Evolutionary conservation across 1,140 invertebrate species (phyloP).

Genomic region (Eriosoma lanigerum): DNA sequence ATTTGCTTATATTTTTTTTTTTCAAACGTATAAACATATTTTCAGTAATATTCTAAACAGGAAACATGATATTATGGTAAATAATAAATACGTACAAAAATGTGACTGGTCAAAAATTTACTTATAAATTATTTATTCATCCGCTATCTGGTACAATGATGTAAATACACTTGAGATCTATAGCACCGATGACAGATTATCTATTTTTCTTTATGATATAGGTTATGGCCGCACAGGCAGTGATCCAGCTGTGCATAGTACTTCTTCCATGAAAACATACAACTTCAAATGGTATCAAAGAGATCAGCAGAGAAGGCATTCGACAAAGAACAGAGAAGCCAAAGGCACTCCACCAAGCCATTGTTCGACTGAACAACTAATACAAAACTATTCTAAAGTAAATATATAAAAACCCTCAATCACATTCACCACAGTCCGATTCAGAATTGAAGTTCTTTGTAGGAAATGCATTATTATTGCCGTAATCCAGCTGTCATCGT

Average conservation of each 20-base stretch:
- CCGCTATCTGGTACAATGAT: not conserved
- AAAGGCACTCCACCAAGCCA: slow-evolving; percentile 46
- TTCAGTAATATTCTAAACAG: too few relatives aligned
- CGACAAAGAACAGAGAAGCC: slow-evolving; percentile 47
- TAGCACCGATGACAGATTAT: not conserved
- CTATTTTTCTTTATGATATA: not conserved
- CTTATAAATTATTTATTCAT: too few relatives aligned
- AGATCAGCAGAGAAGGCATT: slow-evolving; percentile 46
- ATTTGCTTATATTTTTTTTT: too few relatives aligned
- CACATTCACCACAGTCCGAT: not conserved
- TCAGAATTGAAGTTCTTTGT: not conserved
- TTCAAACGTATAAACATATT: too few relatives aligned
- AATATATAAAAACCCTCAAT: slow-evolving; percentile 2
- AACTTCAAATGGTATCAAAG: slow-evolving; percentile 48
- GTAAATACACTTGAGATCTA: too few relatives aligned
- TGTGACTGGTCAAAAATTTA: too few relatives aligned
- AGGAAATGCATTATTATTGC: not conserved
- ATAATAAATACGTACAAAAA: too few relatives aligned
- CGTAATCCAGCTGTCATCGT: not conserved
- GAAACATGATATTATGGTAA: too few relatives aligned
- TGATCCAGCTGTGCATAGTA: slow-evolving; percentile 46
- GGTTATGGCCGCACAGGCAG: slow-evolving; percentile 38
- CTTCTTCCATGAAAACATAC: slow-evolving; percentile 42
- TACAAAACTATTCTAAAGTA: slow-evolving; percentile 48
- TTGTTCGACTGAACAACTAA: slow-evolving; percentile 51